phyloP scores from a whole-genome alignment of 2,888 invertebrate species.

The Epiblema foenella region DNA sequence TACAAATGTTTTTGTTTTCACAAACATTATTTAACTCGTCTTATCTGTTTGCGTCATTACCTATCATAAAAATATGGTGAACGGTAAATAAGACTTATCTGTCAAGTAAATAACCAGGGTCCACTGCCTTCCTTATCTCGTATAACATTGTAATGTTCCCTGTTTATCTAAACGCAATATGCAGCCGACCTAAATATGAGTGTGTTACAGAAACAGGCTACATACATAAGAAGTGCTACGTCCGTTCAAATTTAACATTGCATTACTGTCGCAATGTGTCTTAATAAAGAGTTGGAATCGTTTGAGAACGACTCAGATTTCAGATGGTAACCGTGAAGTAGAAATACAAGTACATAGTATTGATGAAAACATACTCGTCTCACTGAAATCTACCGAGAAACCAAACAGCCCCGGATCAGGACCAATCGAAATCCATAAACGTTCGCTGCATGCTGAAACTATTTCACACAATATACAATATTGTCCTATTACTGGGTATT shows the following conservation, averaged over 20 bases:
- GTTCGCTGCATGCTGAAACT: background rate
- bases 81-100: conserved; percentile 53
- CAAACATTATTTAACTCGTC: conserved; percentile 16
- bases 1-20: conserved; percentile 27
- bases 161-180: conserved; percentile 39
- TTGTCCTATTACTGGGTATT: background rate
- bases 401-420: background rate
- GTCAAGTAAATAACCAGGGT: conserved; percentile 55
- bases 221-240: conserved; percentile 31
- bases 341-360: background rate
- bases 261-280: conserved; percentile 39
- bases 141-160: conserved; percentile 40
- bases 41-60: conserved; percentile 38
- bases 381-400: background rate
- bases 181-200: conserved; percentile 42
- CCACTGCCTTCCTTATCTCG: conserved; percentile 62
- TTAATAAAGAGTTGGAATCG: conserved; percentile 25
- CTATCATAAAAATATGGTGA: conserved; percentile 44
- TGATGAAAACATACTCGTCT: background rate
- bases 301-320: conserved; percentile 20
- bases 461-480: background rate
- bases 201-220: conserved; percentile 42
- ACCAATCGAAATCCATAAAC: background rate
- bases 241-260: conserved; percentile 36
- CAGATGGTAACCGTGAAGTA: conserved; percentile 9